These are phyloP conservation scores for Pemphigus obesinymphae DNA, from an alignment of 1,140 invertebrate genomes.

Conservation along the genomic window DNA sequence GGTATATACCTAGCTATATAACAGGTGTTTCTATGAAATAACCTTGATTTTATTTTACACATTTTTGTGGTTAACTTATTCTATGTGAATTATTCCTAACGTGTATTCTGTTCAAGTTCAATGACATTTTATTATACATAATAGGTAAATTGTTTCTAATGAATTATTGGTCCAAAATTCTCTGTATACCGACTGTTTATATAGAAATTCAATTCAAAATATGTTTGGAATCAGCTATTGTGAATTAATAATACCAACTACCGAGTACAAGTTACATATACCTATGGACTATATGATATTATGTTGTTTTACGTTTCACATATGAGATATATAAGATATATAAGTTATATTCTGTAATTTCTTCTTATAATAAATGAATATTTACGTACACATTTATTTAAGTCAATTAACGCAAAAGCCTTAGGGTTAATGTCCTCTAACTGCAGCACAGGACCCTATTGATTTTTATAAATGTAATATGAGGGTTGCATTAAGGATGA, in stretches of 20 bases:
- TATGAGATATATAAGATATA: neutral
- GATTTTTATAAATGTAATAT: too few relatives aligned
- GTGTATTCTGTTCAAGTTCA: neutral
- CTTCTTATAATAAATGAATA: neutral
- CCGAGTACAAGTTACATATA: neutral
- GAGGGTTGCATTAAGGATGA: too few relatives aligned
- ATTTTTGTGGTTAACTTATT: slow-evolving; percentile 1
- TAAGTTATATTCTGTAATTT: neutral
- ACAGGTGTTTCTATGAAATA: neutral
- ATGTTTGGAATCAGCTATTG: neutral
- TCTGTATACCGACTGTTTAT: neutral
- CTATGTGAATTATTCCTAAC: neutral
- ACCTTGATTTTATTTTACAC: neutral
- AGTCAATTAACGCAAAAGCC: too few relatives aligned
- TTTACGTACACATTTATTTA: too few relatives aligned
- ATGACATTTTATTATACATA: slow-evolving; percentile 2
- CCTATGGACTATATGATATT: neutral
- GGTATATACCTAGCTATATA: neutral
- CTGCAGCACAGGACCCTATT: too few relatives aligned
- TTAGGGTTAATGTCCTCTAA: too few relatives aligned
- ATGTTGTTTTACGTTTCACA: neutral
- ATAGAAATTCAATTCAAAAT: neutral
- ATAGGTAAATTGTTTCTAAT: neutral
- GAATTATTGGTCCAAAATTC: neutral
- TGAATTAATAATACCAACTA: too few relatives aligned